Evolutionary conservation across 35 echinoderm and acorn worm genomes (phyloP).

Genomic region (Amphiura filiformis): DNA sequence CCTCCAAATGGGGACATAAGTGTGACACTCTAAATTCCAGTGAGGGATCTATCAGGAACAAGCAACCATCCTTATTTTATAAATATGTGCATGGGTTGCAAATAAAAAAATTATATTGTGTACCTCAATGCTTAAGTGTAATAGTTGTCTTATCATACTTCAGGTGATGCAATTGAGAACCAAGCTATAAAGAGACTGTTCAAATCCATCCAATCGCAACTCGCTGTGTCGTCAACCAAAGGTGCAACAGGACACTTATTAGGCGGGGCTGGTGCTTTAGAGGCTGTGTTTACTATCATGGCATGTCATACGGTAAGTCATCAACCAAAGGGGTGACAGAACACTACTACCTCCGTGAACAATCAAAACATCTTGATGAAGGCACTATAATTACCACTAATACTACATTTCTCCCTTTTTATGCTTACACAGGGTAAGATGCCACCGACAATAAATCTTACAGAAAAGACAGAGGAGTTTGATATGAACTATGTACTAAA

Average conservation of each 20-base stretch:
- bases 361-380: not conserved
- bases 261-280: constrained; percentile 85
- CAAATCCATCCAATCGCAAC: constrained; percentile 10
- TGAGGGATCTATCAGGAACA: no score
- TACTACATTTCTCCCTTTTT: not conserved
- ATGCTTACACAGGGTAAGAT: constrained; percentile 39
- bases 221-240: constrained; percentile 88
- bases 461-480: constrained; percentile 51
- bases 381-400: not conserved
- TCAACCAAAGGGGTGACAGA: no score
- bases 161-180: constrained; percentile 94
- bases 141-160: no score
- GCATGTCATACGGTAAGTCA: constrained; percentile 64
- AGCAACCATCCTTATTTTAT: no score
- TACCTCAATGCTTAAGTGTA: no score
- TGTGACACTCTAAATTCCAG: no score
- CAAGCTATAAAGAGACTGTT: constrained; percentile 68
- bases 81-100: no score
- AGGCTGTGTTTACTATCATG: constrained; percentile 83
- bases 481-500: constrained; percentile 90
- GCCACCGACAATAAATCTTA: constrained; percentile 86
- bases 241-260: constrained; percentile 87
- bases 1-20: no score
- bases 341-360: not conserved
- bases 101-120: no score